Conservation (phyloP, 2,888 invertebrate genomes). For the Himalopsyche tibetana region DNA sequence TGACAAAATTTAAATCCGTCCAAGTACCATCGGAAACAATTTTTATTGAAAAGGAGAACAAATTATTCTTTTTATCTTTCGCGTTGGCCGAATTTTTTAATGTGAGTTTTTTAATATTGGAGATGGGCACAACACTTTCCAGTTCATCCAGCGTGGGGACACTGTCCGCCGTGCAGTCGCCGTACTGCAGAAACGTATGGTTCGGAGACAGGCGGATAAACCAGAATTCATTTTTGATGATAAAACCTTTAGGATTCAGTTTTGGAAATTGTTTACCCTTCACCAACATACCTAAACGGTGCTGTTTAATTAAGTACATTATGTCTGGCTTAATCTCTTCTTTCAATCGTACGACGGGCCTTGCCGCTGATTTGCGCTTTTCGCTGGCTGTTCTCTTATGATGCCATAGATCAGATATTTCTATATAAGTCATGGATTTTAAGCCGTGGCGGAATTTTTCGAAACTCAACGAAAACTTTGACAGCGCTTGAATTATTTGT, state of each 20-base stretch:
- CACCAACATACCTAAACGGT: slow-evolving; percentile 91
- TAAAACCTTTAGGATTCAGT: slow-evolving; percentile 87
- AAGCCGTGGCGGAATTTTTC: slow-evolving; percentile 87
- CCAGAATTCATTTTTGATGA: slow-evolving; percentile 97
- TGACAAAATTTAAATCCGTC: slow-evolving; percentile 90
- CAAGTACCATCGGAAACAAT: slow-evolving; percentile 89
- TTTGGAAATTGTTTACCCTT: slow-evolving; percentile 96
- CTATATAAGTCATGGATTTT: slow-evolving; percentile 89
- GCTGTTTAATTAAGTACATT: slow-evolving; percentile 91
- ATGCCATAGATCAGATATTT: slow-evolving; percentile 95
- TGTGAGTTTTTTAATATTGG: slow-evolving; percentile 91
- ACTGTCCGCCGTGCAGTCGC: slow-evolving; percentile 95
- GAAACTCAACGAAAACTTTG: slow-evolving; percentile 83
- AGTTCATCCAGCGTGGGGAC: slow-evolving; percentile 92
- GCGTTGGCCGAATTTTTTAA: slow-evolving; percentile 95
- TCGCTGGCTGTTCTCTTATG: slow-evolving; percentile 92
- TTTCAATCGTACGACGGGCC: slow-evolving; percentile 90
- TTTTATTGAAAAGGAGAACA: slow-evolving; percentile 92
- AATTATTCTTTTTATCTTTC: slow-evolving; percentile 91
- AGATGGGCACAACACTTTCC: slow-evolving; percentile 89
- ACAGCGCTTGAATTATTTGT: slow-evolving; percentile 92
- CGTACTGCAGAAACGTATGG: slow-evolving; percentile 96
- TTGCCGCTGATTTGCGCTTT: slow-evolving; percentile 95
- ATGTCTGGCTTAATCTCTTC: slow-evolving; percentile 96
- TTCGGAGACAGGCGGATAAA: slow-evolving; percentile 95